Percentiles rank a stretch among this genome's conserved stretches.
Conservation (phyloP, 2,113 vertebrate genomes). For the Lepus timidus region DNA sequence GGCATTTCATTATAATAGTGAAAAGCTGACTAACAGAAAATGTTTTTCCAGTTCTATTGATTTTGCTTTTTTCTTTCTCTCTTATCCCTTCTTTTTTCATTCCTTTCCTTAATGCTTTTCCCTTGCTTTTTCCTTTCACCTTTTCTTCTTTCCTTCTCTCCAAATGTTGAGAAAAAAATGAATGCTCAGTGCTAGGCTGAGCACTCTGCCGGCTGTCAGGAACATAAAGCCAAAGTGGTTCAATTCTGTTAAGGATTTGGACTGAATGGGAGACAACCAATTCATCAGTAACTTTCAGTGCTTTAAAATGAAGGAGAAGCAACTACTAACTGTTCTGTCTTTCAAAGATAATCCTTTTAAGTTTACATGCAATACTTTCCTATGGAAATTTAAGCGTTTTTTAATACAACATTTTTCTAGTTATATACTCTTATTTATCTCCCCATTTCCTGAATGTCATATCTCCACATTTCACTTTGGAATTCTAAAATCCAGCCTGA, state of each 20-base stretch:
- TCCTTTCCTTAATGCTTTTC: not conserved
- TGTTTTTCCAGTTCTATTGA: not conserved
- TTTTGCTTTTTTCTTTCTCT: not conserved
- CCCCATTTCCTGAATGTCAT: not conserved
- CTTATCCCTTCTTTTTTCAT: not conserved
- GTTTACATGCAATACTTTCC: slow-evolving; percentile 10
- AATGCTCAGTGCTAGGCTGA: not conserved
- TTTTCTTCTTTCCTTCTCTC: not conserved
- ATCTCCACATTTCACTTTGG: slow-evolving; percentile 3
- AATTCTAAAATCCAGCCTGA: slow-evolving; percentile 63
- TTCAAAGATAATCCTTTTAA: not conserved
- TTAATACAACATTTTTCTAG: not conserved
- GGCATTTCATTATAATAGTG: too few relatives aligned
- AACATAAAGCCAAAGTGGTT: not conserved
- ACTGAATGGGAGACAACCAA: not conserved
- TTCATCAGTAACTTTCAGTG: not conserved
- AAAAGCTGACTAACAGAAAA: not conserved
- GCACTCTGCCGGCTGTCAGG: not conserved
- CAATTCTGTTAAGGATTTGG: not conserved
- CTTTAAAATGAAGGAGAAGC: not conserved
- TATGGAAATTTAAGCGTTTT: not conserved
- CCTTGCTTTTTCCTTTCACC: not conserved
- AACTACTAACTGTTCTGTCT: not conserved
- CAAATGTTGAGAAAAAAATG: not conserved
- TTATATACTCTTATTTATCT: not conserved